phyloP scores from a whole-genome alignment of 2,888 invertebrate genomes.

The Rosalia funebris region DNA sequence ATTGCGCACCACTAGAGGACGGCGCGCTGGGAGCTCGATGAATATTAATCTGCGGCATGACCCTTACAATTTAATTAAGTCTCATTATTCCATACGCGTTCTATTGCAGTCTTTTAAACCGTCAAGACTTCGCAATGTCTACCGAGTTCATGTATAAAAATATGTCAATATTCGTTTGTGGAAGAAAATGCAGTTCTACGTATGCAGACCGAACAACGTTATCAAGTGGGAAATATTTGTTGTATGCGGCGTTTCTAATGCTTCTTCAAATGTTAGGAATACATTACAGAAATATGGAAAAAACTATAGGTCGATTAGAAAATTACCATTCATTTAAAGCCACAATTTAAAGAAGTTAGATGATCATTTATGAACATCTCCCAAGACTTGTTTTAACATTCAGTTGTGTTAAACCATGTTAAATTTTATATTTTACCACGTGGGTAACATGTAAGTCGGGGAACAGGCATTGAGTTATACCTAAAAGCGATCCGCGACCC shows the following conservation, averaged over 20 bases:
- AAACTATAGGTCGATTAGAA: too few species aligned
- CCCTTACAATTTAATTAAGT: conserved; percentile 31
- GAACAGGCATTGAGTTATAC: too few species aligned
- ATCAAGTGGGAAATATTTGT: background rate
- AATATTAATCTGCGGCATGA: conserved; percentile 19
- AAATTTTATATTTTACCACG: too few species aligned
- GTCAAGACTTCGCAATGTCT: conserved; percentile 30
- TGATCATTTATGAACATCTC: too few species aligned
- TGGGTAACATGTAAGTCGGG: too few species aligned
- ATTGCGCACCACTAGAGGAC: conserved; percentile 18
- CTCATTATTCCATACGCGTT: conserved; percentile 33
- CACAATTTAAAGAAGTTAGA: too few species aligned
- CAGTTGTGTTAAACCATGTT: too few species aligned
- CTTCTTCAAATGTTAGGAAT: too few species aligned
- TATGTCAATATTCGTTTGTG: conserved; percentile 1
- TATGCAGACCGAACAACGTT: background rate
- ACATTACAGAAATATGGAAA: too few species aligned
- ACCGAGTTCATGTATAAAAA: conserved; percentile 31
- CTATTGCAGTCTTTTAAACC: conserved; percentile 21
- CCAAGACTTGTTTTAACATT: too few species aligned
- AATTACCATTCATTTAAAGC: too few species aligned
- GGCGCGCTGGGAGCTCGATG: conserved; percentile 11
- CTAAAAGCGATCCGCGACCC: too few species aligned
- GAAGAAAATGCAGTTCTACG: background rate
- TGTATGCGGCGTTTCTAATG: background rate